Evolutionary conservation across 2,797 vertebrate species (phyloP), one percentile per base, ranked within the genome.

Genomic region (Mastacembelus armatus): DNA sequence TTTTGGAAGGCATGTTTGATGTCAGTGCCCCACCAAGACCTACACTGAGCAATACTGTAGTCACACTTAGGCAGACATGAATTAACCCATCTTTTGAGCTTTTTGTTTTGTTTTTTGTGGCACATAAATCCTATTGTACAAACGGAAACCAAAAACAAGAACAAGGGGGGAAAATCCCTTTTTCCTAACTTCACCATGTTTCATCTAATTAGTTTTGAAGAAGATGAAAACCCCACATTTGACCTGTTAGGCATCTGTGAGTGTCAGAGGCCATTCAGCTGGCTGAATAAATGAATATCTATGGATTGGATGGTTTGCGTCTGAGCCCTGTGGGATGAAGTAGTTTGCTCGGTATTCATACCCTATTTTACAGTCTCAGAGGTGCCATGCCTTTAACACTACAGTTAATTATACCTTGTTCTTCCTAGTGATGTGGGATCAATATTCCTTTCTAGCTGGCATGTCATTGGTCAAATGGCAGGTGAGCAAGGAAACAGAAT

Each of bases 371-470:
- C 79, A 78, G 86, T 86, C 82, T 85, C 80, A 61, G 66, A 78
- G 85, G 85, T 75, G 51, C 73, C 18, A 9, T 56, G 69, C 71
- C 71, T 85, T 85, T 87, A 84, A 86, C 78, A 73, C 79, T 82
- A 82, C 89, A 90, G 87, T 89, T 91, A 91, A 92, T 91, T 91
- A 91, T 86, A 84, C 63, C 77, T 81, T 51, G 70, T 76, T 87
- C 72, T 66, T 80, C 59, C 78, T 47, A 44, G 64, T 77, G 67
- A 84, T 83, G 63, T 59, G 78, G 74, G 85, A 87, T 89, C 87
- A 90, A 50, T 85, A 80, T 72, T 82, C 16, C 71, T 76, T 88
- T 85, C 88, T 69, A 85, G 83, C 73, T 69, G 54, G 66, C 54
- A 39, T 73, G 57, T 48, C 36, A 2, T 44, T 57, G 85, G 84